phyloP scores from a whole-genome alignment of 1,140 invertebrate species.

The Phenacoccus solenopsis region DNA sequence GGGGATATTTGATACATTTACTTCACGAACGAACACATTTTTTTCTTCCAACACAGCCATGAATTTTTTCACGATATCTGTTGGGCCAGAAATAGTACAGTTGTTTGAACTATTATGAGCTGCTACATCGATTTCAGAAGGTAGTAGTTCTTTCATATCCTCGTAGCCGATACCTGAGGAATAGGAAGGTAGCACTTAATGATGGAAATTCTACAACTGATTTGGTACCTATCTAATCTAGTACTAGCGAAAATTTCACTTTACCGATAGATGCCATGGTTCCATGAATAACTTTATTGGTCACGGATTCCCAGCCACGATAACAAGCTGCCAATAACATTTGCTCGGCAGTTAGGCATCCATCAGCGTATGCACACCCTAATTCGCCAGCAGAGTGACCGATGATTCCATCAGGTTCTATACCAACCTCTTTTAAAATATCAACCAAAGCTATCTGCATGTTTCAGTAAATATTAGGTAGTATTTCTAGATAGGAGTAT shows the following conservation, averaged over 20 bases:
- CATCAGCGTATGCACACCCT: conserved; percentile 57
- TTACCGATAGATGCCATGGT: conserved; percentile 43
- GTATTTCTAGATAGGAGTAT: conserved; percentile 37
- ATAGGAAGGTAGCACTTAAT: conserved; percentile 14
- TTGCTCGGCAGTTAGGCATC: conserved; percentile 48
- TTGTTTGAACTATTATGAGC: conserved; percentile 55
- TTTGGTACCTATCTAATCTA: no score
- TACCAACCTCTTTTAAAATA: conserved; percentile 37
- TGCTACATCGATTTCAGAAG: conserved; percentile 58
- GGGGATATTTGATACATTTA: conserved; percentile 67
- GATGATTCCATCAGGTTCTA: conserved; percentile 49
- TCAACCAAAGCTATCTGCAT: conserved; percentile 68
- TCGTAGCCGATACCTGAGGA: conserved; percentile 33
- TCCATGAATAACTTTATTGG: conserved; percentile 39
- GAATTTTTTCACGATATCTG: conserved; percentile 52
- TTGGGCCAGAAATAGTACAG: conserved; percentile 74
- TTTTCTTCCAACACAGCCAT: conserved; percentile 52
- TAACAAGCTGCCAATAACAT: conserved; percentile 47
- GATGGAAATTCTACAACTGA: neutral
- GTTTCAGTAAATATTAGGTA: conserved; percentile 24
- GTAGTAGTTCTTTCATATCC: conserved; percentile 28
- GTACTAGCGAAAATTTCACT: neutral
- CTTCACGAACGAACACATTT: conserved; percentile 68
- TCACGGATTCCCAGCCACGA: conserved; percentile 44
- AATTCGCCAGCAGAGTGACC: conserved; percentile 54